Base-by-base conservation (phyloP, 2,113 vertebrate species). In the Sinocyclocheilus anophthalmus region DNA sequence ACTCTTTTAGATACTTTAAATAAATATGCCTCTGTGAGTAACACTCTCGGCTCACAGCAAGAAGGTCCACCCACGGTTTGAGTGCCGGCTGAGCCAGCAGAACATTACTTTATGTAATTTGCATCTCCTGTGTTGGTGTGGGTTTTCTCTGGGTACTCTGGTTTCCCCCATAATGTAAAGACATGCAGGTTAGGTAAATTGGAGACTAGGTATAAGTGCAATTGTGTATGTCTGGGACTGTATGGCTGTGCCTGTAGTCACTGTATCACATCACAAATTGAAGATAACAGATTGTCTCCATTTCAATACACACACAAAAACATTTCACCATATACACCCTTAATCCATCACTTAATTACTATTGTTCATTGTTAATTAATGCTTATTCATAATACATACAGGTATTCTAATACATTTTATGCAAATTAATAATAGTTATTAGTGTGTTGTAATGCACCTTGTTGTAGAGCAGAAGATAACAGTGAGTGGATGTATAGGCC, bases 401-500 rank as follows among this genome's bases (percentile, higher is more conserved):
- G 18, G 33, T 72, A 24, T 45, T 75, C 22, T 75, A 48, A 75
- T 45, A 75, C 39, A 75, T 22, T 39, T 39, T 11, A 39, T 3
- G 10, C 22, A 24, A n/a, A 75, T 75, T 24, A 24, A 75, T 48
- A 75, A 3, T n/a, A 30, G 10, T 30, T 33, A 14, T 33, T 12
- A 55, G 0, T 18, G 50, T 69, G 76, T 39, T 63, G 16, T n/a
- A 20, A 14, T 70, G 26, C 92, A 98, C 97, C 98, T 94, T 94
- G 90, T 86, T 97, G 97, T 65, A 97, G 72, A 0, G 96, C 94
- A 50, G 96, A 96, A 69, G 98, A 96, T 73, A 99, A 95, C 37
- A 99, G 92, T 0, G 97, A 95, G 39, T 98, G 97, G 70, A 98
- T 91, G 88, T 99, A 99, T 85, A 96, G 95, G 0, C 94, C 95